Conservation (phyloP, 2,113 vertebrate genomes). For the Hymenochirus boettgeri region DNA sequence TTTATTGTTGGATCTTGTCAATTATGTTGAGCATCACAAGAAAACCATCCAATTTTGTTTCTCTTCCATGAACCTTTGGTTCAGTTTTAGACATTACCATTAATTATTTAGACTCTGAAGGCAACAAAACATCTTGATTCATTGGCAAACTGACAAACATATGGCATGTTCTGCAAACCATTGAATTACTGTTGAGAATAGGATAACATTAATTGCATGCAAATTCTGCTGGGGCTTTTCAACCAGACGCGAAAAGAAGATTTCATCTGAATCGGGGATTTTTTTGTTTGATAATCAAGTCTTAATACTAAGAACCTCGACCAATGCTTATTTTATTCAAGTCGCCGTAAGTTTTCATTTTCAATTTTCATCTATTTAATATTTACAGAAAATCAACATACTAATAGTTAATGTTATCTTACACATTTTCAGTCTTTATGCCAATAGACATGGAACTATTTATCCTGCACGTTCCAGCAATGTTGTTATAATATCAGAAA, state of each 20-base stretch:
- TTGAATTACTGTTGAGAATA: slow-evolving; percentile 63
- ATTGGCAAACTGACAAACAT: slow-evolving; percentile 78
- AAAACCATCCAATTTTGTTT: slow-evolving; percentile 53
- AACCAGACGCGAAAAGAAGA: slow-evolving; percentile 58
- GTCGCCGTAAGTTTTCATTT: too few relatives aligned
- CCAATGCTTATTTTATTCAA: too few relatives aligned
- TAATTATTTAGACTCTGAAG: slow-evolving; percentile 76
- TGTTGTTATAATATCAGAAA: too few relatives aligned
- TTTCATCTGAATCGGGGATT: slow-evolving; percentile 46
- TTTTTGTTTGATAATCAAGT: slow-evolving; percentile 46
- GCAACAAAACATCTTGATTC: slow-evolving; percentile 73
- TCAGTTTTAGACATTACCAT: slow-evolving; percentile 71
- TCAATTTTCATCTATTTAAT: too few relatives aligned
- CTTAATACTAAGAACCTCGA: too few relatives aligned
- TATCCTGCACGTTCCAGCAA: too few relatives aligned
- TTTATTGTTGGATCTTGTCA: slow-evolving; percentile 47
- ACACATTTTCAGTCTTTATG: too few relatives aligned
- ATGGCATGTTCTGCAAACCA: slow-evolving; percentile 71
- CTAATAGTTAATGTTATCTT: too few relatives aligned
- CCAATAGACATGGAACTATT: too few relatives aligned
- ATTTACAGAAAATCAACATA: too few relatives aligned
- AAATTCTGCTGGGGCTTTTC: slow-evolving; percentile 63
- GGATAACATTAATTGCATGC: slow-evolving; percentile 66
- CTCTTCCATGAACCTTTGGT: slow-evolving; percentile 61
- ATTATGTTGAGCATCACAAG: slow-evolving; percentile 48